These are phyloP conservation scores for Oscheius sp. DNA, from an alignment of 2,888 invertebrate genomes.

Conservation along the genomic window DNA sequence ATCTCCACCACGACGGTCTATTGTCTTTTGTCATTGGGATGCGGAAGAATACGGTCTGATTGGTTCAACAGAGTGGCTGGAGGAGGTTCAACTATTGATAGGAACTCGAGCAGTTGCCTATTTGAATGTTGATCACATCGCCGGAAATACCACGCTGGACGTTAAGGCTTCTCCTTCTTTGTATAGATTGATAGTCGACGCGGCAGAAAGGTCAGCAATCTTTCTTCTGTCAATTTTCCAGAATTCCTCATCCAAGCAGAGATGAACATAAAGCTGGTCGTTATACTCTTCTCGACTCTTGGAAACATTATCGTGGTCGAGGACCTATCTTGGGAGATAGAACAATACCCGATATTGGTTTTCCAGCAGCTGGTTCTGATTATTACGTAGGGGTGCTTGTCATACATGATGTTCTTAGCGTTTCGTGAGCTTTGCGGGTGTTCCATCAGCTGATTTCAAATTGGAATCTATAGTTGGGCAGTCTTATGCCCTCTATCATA, in stretches of 20 bases:
- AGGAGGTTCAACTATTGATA: conserved; percentile 61
- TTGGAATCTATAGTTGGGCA: conserved; percentile 38
- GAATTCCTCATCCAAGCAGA: conserved; percentile 36
- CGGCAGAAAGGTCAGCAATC: conserved; percentile 34
- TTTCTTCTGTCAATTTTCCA: too few relatives aligned
- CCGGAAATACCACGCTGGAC: conserved; percentile 46
- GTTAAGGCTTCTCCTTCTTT: conserved; percentile 45
- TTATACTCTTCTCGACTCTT: conserved; percentile 42
- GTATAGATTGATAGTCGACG: conserved; percentile 39
- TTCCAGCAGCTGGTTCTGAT: conserved; percentile 47
- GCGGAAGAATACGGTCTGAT: conserved; percentile 72
- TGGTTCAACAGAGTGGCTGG: conserved; percentile 74
- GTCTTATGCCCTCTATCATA: conserved; percentile 52
- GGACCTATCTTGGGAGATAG: conserved; percentile 41
- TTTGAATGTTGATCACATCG: conserved; percentile 57
- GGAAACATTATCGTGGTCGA: conserved; percentile 39
- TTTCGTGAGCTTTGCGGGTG: conserved; percentile 45
- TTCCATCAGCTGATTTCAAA: conserved; percentile 48
- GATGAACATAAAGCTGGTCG: conserved; percentile 33
- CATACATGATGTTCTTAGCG: conserved; percentile 19
- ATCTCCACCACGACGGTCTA: conserved; percentile 59
- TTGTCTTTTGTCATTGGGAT: conserved; percentile 73
- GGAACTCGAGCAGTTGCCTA: conserved; percentile 47
- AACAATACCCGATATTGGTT: conserved; percentile 41
- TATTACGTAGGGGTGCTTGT: conserved; percentile 37